Evolutionary conservation across 2,797 vertebrate genomes (phyloP), one percentile per base, ranked within the genome.

Genomic region (Tragopan temminckii): DNA sequence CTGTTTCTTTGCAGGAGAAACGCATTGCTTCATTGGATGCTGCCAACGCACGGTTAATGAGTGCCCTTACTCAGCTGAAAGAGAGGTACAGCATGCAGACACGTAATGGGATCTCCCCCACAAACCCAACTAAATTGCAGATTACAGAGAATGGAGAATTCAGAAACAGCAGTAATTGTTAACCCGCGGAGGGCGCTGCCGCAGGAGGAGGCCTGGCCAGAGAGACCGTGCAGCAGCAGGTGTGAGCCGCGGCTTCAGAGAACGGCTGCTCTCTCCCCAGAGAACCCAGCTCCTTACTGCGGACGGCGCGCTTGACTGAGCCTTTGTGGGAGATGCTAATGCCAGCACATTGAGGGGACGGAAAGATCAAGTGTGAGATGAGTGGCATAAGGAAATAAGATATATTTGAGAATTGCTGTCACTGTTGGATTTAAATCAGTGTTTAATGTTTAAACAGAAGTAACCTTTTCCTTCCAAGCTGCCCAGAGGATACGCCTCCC

Each of bases 51-150:
- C 98, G 99, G 87, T 97, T 99, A 94, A 99, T 99, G 99, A 99
- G 99, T 36, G 99, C 99, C 50, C 98, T 99, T 89, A 99, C 99
- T 5, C 99, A 99, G 98, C 98, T 99, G 95, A 99, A 99, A 98
- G 99, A 99, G 98, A 99, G 99, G 97, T 99, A 99, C 98, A 99
- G 99, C 98, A 99, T 99, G 98, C 99, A 99, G 98, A 99, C 98
- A 87, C 99, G 99, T 97, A 99, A 99, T 94, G 99, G 99, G 98
- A 98, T 99, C 98, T 99, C 99, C 85, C 99, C 99, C 97, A 99
- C 99, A 98, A 99, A 99, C 98, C 99, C 99, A 97, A 99, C 98
- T 98, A 99, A 99, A 97, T 99, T 99, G 97, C 99, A 99, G 98
- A 99, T 99, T 91, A 99, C 99, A 5, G 99, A 99, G 96, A 99